phyloP scores from a whole-genome alignment of 2,797 vertebrate genomes.

The Sebastes vulpes region DNA sequence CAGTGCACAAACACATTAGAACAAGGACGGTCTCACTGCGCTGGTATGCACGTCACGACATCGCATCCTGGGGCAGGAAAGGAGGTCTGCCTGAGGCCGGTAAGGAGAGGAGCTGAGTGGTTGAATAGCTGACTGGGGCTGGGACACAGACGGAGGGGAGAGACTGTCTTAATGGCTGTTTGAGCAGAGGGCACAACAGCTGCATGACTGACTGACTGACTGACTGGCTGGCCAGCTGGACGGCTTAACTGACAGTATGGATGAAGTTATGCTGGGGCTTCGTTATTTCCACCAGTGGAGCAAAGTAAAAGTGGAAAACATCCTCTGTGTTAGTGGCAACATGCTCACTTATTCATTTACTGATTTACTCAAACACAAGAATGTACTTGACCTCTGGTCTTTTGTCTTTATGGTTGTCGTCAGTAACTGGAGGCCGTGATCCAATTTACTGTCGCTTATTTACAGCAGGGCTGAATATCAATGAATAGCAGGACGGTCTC shows the following conservation, averaged over 20 bases:
- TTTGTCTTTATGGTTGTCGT: not conserved
- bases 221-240: not conserved
- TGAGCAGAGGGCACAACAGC: slow-evolving; percentile 24
- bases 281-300: slow-evolving; percentile 20
- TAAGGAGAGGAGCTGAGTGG: slow-evolving; percentile 42
- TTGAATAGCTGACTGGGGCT: slow-evolving; percentile 36
- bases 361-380: not conserved
- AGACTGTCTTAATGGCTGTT: slow-evolving; percentile 34
- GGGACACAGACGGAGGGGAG: slow-evolving; percentile 32
- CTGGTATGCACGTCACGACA: slow-evolving; percentile 64
- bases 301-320: slow-evolving; percentile 11
- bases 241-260: not conserved
- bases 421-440: not conserved
- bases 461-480: not conserved
- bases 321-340: not conserved
- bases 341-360: not conserved
- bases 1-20: slow-evolving; percentile 77
- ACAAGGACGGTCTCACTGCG: slow-evolving; percentile 68
- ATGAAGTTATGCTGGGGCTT: slow-evolving; percentile 17
- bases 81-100: slow-evolving; percentile 55
- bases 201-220: slow-evolving; percentile 12
- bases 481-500: not conserved
- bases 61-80: slow-evolving; percentile 86
- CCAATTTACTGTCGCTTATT: slow-evolving; percentile 11
- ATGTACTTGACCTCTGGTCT: not conserved